Evolutionary conservation across 2,113 vertebrate species (phyloP).

Genomic region (Calonectris borealis): DNA sequence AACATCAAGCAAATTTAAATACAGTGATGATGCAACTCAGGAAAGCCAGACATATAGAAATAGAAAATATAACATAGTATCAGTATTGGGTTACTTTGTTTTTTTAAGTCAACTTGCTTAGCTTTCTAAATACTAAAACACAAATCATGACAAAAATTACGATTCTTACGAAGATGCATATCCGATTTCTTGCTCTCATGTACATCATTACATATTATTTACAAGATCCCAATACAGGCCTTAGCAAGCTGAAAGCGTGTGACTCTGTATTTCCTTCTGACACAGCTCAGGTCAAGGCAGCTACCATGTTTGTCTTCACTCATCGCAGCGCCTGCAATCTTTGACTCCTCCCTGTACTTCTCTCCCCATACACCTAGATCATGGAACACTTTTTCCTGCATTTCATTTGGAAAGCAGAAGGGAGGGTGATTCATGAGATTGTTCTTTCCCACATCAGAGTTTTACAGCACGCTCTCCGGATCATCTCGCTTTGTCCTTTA

Average conservation of each 20-base stretch:
- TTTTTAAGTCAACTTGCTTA: neutral
- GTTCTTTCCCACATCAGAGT: neutral
- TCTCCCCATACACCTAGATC: neutral
- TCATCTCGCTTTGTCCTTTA: neutral
- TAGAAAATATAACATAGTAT: neutral
- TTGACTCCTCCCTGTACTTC: neutral
- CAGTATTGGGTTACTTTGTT: neutral
- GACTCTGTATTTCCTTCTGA: neutral
- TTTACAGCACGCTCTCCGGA: neutral
- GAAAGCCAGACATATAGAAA: neutral
- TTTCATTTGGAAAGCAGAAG: neutral
- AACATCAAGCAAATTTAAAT: neutral
- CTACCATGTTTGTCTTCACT: neutral
- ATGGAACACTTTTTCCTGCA: neutral
- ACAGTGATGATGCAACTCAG: neutral
- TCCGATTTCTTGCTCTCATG: fast-evolving
- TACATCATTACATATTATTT: neutral
- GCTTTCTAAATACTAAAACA: neutral
- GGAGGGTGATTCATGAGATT: neutral
- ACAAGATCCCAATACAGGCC: neutral
- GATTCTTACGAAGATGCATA: neutral
- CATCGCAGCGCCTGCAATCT: neutral
- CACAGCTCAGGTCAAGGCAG: neutral
- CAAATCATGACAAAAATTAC: neutral
- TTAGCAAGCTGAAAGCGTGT: neutral